These are phyloP conservation scores for Sibirionetta formosa DNA, from an alignment of 2,797 vertebrate species.

Conservation along the genomic window DNA sequence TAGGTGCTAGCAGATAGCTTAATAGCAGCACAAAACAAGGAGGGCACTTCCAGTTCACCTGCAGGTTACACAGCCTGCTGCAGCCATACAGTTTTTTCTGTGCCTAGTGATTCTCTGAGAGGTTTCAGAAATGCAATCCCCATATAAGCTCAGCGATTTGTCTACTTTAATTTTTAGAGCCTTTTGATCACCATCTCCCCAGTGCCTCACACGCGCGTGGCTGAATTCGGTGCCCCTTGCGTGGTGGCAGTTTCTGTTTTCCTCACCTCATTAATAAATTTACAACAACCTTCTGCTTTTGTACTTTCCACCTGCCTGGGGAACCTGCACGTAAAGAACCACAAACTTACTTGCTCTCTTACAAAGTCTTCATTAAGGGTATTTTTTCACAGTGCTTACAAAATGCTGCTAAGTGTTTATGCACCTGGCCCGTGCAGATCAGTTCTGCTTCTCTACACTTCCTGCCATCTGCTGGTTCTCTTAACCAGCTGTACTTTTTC, in stretches of 20 bases:
- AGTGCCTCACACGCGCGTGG: accelerated
- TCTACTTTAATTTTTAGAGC: background rate
- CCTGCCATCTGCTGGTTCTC: conserved; percentile 43
- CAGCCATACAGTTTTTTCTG: accelerated
- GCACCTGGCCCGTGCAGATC: background rate
- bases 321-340: background rate
- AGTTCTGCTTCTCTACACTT: conserved; percentile 14
- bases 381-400: background rate
- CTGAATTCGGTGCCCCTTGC: background rate
- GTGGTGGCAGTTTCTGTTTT: background rate
- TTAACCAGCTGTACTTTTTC: background rate
- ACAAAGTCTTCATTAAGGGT: background rate
- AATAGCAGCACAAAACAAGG: background rate
- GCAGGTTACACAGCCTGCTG: background rate
- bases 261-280: background rate
- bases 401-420: background rate
- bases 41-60: background rate
- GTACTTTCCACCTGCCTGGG: background rate
- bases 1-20: background rate
- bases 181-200: background rate
- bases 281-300: background rate
- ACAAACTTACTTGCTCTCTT: background rate
- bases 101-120: background rate
- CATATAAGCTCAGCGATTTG: background rate
- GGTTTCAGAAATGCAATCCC: background rate